Conservation (phyloP, 2,888 invertebrate species). For the Alloscopus bannaensis region DNA sequence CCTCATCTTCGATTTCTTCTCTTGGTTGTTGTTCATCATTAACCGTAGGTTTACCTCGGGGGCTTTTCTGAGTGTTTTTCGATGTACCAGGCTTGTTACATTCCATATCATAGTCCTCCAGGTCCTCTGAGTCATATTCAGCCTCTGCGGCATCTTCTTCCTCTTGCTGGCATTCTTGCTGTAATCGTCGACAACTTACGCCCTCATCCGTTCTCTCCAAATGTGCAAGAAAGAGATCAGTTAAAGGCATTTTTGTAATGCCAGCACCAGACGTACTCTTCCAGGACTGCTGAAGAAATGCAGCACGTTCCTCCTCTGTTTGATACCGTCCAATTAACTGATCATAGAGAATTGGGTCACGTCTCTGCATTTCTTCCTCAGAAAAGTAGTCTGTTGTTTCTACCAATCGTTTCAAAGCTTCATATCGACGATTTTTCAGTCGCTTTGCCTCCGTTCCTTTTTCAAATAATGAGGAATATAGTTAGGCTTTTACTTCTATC, state of each 20-base stretch:
- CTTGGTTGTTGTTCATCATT: constrained; percentile 72
- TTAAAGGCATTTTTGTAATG: constrained; percentile 66
- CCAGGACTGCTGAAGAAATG: constrained; percentile 70
- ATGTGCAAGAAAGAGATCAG: constrained; percentile 84
- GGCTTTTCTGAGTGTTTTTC: constrained; percentile 77
- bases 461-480: constrained; percentile 5
- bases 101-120: constrained; percentile 73
- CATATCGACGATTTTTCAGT: constrained; percentile 85
- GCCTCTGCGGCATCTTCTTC: constrained; percentile 78
- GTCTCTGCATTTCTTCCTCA: constrained; percentile 93
- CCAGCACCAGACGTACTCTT: constrained; percentile 56
- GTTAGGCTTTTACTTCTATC: neutral
- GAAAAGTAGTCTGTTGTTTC: constrained; percentile 87
- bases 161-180: constrained; percentile 80
- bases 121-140: constrained; percentile 74
- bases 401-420: constrained; percentile 86
- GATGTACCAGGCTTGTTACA: constrained; percentile 76
- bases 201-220: constrained; percentile 84
- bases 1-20: constrained; percentile 74
- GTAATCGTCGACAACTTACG: constrained; percentile 65
- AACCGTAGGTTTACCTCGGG: constrained; percentile 62
- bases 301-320: constrained; percentile 84
- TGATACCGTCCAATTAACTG: constrained; percentile 92
- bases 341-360: constrained; percentile 93
- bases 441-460: constrained; percentile 51